phyloP scores from a whole-genome alignment of 1,140 invertebrate genomes.

The Tetraneura akinire region DNA sequence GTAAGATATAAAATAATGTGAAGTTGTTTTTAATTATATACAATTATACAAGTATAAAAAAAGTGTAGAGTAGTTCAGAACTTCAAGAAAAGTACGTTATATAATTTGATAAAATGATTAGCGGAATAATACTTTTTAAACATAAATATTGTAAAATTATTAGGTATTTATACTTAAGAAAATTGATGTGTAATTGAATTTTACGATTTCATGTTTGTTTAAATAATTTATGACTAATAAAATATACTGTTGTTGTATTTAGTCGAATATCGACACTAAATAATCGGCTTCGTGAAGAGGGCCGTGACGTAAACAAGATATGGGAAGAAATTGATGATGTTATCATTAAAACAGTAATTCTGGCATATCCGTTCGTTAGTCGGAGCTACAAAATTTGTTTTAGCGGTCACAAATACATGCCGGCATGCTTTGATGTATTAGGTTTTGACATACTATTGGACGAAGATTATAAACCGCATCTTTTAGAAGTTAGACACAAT shows the following conservation, averaged over 20 bases:
- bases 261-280: slow-evolving; percentile 67
- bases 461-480: slow-evolving; percentile 78
- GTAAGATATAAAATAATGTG: background rate
- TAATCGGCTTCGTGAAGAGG: slow-evolving; percentile 63
- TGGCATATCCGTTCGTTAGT: slow-evolving; percentile 80
- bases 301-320: slow-evolving; percentile 72
- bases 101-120: no score
- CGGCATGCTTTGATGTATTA: slow-evolving; percentile 86
- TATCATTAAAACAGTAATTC: slow-evolving; percentile 85
- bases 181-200: no score
- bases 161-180: no score
- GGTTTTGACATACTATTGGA: slow-evolving; percentile 87
- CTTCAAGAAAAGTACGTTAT: no score
- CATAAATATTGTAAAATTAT: no score
- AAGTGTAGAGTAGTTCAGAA: no score
- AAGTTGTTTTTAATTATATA: background rate
- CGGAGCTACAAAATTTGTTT: slow-evolving; percentile 88
- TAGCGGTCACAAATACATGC: slow-evolving; percentile 77
- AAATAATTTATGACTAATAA: no score
- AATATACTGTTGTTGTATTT: slow-evolving; percentile 50
- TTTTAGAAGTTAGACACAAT: slow-evolving; percentile 71
- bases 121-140: no score
- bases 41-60: no score
- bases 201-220: no score
- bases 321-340: slow-evolving; percentile 86